phyloP scores from a whole-genome alignment of 2,888 invertebrate species.

The Harmothoe impar region DNA sequence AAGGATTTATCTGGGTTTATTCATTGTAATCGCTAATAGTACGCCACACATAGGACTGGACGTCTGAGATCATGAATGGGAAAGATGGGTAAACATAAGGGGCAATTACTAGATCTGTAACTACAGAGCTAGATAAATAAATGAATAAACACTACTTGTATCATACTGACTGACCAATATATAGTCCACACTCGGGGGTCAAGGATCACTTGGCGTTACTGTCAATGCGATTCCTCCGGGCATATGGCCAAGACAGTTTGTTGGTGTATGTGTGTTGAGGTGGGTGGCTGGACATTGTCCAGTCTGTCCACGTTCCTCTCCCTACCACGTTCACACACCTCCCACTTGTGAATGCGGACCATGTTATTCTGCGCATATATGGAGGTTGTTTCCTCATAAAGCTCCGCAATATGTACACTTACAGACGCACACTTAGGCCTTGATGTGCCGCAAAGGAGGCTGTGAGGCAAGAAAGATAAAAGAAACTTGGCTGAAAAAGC shows the following conservation, averaged over 20 bases:
- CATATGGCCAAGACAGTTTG: slow-evolving; percentile 4
- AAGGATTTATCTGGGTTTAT: too few species aligned
- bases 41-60: too few species aligned
- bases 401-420: neutral
- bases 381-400: slow-evolving; percentile 30
- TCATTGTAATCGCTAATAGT: too few species aligned
- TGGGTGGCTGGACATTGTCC: neutral
- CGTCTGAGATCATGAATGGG: too few species aligned
- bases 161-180: too few species aligned
- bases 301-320: slow-evolving; percentile 1
- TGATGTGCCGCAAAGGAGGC: slow-evolving; percentile 1
- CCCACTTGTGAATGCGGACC: neutral
- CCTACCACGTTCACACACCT: neutral
- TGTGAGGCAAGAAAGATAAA: neutral
- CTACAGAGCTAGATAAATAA: too few species aligned
- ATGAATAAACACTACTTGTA: too few species aligned
- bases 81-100: too few species aligned
- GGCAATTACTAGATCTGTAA: too few species aligned
- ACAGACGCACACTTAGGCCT: neutral
- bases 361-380: neutral
- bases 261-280: neutral
- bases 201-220: slow-evolving; percentile 8
- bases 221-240: slow-evolving; percentile 24
- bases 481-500: neutral
- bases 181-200: slow-evolving; percentile 5